Conservation (phyloP, 1,140 invertebrate genomes). For the Melanaphis sacchari region DNA sequence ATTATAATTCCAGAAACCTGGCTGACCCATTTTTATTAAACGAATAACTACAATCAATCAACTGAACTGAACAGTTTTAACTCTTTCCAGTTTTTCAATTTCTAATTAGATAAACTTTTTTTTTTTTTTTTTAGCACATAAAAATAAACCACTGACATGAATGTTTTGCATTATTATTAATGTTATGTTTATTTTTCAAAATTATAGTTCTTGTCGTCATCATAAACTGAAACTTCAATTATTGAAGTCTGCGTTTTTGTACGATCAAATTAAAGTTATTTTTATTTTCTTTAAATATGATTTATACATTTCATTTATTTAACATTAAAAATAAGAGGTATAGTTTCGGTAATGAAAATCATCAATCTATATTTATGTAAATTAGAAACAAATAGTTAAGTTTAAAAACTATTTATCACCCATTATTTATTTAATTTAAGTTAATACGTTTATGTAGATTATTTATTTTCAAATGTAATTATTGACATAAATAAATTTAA, state of each 20-base stretch:
- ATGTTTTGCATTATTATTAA: not conserved
- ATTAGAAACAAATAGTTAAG: not conserved
- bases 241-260: conserved; percentile 1
- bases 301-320: not conserved
- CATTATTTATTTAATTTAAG: too few species aligned
- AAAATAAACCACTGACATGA: not conserved
- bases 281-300: not conserved
- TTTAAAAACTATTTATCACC: not conserved
- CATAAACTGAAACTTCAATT: conserved; percentile 2
- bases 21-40: not conserved
- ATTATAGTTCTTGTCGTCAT: not conserved
- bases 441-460: not conserved
- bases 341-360: not conserved
- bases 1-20: not conserved
- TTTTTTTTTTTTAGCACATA: not conserved
- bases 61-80: not conserved
- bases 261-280: not conserved
- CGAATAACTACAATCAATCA: conserved; percentile 24
- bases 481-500: not conserved
- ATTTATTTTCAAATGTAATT: not conserved
- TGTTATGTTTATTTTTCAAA: not conserved
- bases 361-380: not conserved
- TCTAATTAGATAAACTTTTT: not conserved
- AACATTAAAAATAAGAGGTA: not conserved
- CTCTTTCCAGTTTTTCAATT: not conserved